Evolutionary conservation across 2,888 invertebrate genomes (phyloP).

Genomic region (Eristalis intricaria): DNA sequence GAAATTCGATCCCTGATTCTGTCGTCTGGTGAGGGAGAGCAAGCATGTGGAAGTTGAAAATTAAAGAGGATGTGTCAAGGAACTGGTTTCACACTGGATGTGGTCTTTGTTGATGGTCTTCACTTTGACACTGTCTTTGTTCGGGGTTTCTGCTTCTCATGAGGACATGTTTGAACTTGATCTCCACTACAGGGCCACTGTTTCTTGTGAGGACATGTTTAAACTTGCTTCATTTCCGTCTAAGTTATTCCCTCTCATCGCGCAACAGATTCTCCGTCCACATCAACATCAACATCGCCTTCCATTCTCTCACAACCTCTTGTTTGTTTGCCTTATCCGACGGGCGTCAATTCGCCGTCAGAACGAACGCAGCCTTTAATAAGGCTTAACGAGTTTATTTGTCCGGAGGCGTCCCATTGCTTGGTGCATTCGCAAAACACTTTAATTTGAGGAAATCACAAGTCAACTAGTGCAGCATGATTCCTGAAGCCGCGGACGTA

Average conservation of each 20-base stretch:
- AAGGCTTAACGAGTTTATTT: slow-evolving; percentile 4
- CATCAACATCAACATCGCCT: background rate
- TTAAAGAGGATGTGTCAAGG: background rate
- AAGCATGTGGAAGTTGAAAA: background rate
- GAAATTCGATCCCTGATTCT: background rate
- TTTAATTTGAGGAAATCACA: slow-evolving; percentile 3
- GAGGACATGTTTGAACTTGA: too few species aligned
- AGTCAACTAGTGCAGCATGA: background rate
- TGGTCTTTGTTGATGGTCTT: background rate
- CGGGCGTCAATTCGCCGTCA: background rate
- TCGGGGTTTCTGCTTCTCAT: too few species aligned
- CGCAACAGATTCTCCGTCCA: background rate
- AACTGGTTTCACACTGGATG: background rate
- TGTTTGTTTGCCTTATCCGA: background rate
- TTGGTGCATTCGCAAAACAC: background rate
- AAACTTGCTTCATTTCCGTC: too few species aligned
- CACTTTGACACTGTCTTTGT: background rate
- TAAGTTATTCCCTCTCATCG: background rate
- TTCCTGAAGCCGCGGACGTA: background rate
- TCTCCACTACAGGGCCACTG: too few species aligned
- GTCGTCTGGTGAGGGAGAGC: background rate
- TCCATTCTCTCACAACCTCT: background rate
- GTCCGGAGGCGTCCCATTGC: background rate
- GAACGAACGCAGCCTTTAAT: background rate
- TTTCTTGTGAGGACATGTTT: too few species aligned